Base-by-base conservation (phyloP, 2,113 vertebrate genomes). In the Xerus inauris region DNA sequence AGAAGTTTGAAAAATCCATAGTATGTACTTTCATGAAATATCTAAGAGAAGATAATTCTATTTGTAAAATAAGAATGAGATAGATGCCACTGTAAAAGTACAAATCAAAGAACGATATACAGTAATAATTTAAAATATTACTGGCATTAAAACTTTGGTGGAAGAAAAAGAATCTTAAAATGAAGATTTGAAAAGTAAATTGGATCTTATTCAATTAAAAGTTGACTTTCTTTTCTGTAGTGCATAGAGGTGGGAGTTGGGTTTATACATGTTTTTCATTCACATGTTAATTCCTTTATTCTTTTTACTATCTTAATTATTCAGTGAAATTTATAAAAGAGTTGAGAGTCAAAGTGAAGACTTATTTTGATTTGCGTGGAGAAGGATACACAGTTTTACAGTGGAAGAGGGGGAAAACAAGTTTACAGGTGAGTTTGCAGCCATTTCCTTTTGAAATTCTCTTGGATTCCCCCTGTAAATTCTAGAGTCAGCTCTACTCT, bases 41-140 rank as follows among this genome's bases (percentile, higher is more conserved):
- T 59, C 42, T 77, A 72, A 87, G 17, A 84, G 47, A 51, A 49
- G n/a, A 62, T 92, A 77, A 73, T 87, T 72, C 42, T 38, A 83
- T 42, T 94, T 75, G 14, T 49, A 67, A 75, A 94, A 67, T 22
- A 71, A 76, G 30, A 87, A 89, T 76, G 86, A 93, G 57, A 81
- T 45, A 93, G 57, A 81, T 45, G 47, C 24, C 69, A 62, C 8
- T 62, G 76, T 71, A 93, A 65, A 87, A 57, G 30, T 30, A 83
- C 38, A 14, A 82, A 49, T 90, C 81, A 67, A 82, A 77, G n/a
- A 26, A 81, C 13, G 80, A 19, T 17, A 26, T 51, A 73, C 8
- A 42, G 8, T 45, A 65, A 26, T 59, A 45, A 49, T 84, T 71
- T 79, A 80, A 59, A 57, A 49, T 85, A 30, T 67, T 89, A 84